Base-by-base conservation (phyloP, 2,113 vertebrate species). In the Rana temporaria region DNA sequence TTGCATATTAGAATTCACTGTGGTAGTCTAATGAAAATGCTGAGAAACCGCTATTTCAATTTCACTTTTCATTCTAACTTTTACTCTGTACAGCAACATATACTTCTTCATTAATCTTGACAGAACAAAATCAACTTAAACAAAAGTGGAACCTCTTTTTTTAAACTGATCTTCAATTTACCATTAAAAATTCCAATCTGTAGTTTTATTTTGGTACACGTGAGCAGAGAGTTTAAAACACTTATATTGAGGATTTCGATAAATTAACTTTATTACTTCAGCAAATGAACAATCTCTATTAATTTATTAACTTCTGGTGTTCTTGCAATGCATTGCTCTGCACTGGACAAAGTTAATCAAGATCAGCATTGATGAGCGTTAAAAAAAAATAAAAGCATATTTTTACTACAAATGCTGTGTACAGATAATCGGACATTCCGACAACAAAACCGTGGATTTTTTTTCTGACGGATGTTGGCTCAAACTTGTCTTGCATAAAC, bases 31-130 rank as follows among this genome's bases (percentile, higher is more conserved):
- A 91, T 90, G 86, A 77, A 78, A 92, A 89, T 91, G 91, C 89
- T 90, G 90, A 90, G 87, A 90, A 91, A 89, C 88, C 86, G 90
- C 86, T 91, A 91, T 92, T 92, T 93, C 91, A 92, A 86, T 90
- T 92, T 94, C 91, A 91, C 92, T 90, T 92, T 91, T 85, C 68
- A 48, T 84, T 78, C 80, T 88, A 89, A 93, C 92, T 91, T 90
- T 90, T 93, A 89, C 89, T 92, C 88, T 94, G 92, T 93, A 92
- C 89, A 86, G 87, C 83, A 88, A 86, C 89, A 89, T 78, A 89
- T 85, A 84, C 89, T 87, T 88, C 87, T 89, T 86, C 88, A 91
- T 92, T 93, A 91, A 92, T 90, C 12, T 6, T 52, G 53, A 24
- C 38, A 48, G 62, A 14, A 9, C 9, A 70, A 3, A 30, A 30